Percentiles rank a stretch among this genome's conserved stretches.
Evolutionary conservation across 2,113 vertebrate genomes (phyloP).

Genomic region (Amblyornis subalaris): DNA sequence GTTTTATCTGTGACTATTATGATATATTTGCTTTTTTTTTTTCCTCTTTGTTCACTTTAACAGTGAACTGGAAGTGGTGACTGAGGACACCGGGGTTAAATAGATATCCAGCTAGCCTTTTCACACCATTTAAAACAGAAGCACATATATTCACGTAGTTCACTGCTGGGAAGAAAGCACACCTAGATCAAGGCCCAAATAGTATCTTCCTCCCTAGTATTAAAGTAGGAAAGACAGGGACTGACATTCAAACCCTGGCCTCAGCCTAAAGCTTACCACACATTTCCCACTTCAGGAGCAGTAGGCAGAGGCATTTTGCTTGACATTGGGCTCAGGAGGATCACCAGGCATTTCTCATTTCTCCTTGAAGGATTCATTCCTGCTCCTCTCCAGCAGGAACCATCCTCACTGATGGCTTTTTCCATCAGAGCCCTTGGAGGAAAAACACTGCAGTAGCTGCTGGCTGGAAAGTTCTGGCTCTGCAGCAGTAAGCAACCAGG

Average conservation of each 20-base stretch:
- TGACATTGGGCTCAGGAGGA: not conserved
- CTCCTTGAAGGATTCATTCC: not conserved
- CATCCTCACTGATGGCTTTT: not conserved
- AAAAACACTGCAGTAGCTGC: conserved; percentile 22
- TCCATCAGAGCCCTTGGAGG: not conserved
- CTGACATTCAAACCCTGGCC: not conserved
- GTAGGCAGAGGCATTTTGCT: not conserved
- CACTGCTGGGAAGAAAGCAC: not conserved
- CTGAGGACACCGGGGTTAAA: not conserved
- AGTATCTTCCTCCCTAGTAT: not conserved
- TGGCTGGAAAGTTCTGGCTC: conserved; percentile 31
- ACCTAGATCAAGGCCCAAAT: not conserved
- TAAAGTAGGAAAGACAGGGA: not conserved
- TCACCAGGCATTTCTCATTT: not conserved
- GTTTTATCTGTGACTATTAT: not conserved
- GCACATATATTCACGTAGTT: not conserved
- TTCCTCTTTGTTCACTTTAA: not conserved
- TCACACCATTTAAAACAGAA: not conserved
- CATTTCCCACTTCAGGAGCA: not conserved
- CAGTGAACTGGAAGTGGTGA: not conserved
- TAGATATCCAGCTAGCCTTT: not conserved
- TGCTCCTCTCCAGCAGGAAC: not conserved
- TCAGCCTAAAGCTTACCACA: not conserved
- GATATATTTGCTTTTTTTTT: not conserved
- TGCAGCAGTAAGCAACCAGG: not conserved